These are phyloP conservation scores for Eptesicus fuscus DNA, from an alignment of 2,113 vertebrate genomes.

Conservation along the genomic window DNA sequence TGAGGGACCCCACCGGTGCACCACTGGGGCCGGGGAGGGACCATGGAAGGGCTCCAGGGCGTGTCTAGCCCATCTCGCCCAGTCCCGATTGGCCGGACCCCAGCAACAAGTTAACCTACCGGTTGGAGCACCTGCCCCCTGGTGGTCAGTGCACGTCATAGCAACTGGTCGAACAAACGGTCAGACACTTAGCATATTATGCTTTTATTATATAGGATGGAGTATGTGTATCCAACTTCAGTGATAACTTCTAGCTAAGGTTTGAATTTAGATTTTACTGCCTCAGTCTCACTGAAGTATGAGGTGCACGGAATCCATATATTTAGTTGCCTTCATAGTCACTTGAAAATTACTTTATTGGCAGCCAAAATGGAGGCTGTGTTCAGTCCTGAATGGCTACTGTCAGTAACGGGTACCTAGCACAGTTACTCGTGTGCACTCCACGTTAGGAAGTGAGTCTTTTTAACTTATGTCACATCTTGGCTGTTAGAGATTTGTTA, in stretches of 20 bases:
- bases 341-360: neutral
- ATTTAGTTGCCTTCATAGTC: neutral
- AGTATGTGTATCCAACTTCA: neutral
- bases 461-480: neutral
- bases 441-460: fast-evolving
- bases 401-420: neutral
- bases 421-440: fast-evolving
- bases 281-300: neutral
- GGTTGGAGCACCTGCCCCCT: no score
- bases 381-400: neutral
- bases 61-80: no score
- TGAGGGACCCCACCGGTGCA: no score
- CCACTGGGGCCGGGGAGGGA: no score
- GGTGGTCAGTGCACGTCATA: no score
- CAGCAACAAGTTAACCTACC: no score
- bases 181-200: no score
- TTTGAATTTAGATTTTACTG: neutral
- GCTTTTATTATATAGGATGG: neutral
- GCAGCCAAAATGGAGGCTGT: neutral
- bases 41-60: no score
- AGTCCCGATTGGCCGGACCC: no score
- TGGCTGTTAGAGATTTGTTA: neutral
- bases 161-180: no score
- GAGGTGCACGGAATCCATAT: neutral
- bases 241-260: neutral